Evolutionary conservation across 2,888 invertebrate species (phyloP).

Genomic region (Drosophila pegasa): DNA sequence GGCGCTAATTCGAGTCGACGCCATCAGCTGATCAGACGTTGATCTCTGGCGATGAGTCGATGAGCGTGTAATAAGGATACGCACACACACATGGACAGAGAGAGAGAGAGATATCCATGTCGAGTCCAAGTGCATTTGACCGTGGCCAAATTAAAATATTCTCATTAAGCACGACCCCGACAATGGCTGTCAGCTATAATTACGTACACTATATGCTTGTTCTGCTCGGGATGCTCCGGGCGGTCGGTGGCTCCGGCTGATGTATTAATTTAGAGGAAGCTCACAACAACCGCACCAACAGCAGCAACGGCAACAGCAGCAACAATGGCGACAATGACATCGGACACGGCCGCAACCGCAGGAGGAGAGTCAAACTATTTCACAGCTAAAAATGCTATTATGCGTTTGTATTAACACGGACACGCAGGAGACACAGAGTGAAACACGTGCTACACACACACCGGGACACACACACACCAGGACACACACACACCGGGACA

Average conservation of each 20-base stretch:
- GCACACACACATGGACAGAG: no score
- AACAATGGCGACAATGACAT: conserved; percentile 32
- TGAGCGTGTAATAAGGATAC: conserved; percentile 1
- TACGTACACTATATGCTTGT: conserved; percentile 38
- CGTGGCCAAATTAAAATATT: conserved; percentile 66
- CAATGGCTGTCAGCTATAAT: conserved; percentile 53
- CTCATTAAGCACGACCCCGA: conserved; percentile 69
- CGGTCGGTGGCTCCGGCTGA: conserved; percentile 42
- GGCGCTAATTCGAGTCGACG: background rate
- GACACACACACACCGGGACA: conserved; percentile 20
- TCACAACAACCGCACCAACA: conserved; percentile 35
- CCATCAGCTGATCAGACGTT: conserved; percentile 27
- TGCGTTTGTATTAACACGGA: conserved; percentile 80
- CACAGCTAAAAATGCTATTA: conserved; percentile 76
- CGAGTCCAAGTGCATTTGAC: conserved; percentile 19
- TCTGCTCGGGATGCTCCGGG: conserved; percentile 4
- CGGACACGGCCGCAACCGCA: conserved; percentile 24
- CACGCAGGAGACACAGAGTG: conserved; percentile 30
- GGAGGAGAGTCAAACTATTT: conserved; percentile 59
- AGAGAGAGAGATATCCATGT: conserved; percentile 13
- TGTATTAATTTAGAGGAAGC: conserved; percentile 75
- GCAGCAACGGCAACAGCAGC: conserved; percentile 25
- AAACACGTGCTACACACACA: conserved; percentile 28
- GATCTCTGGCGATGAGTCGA: conserved; percentile 12
- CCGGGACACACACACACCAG: conserved; percentile 1